Percentiles rank a stretch among this genome's conserved stretches.
phyloP scores from a whole-genome alignment of 2,113 vertebrate species.

The Chaetura pelagica region DNA sequence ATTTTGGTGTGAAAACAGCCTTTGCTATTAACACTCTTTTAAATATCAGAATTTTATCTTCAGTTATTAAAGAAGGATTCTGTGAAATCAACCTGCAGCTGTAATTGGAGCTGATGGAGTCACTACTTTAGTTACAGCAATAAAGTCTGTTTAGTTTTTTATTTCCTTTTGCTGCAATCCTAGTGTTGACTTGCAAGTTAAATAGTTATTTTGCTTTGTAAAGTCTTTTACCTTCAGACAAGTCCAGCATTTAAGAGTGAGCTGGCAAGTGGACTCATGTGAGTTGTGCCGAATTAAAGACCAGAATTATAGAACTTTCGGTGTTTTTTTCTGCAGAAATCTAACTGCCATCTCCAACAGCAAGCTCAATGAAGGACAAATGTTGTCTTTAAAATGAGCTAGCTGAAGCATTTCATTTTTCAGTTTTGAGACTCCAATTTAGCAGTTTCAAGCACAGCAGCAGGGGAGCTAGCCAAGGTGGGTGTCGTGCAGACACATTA shows the following conservation, averaged over 20 bases:
- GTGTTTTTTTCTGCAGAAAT: slow-evolving; percentile 31
- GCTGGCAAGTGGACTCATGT: slow-evolving; percentile 21
- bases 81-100: slow-evolving; percentile 3
- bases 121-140: slow-evolving; percentile 4
- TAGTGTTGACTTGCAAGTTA: slow-evolving; percentile 63
- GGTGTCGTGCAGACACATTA: slow-evolving; percentile 5
- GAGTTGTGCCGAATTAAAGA: not conserved
- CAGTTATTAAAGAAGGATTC: not conserved
- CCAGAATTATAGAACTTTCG: not conserved
- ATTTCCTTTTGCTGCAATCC: slow-evolving; percentile 37
- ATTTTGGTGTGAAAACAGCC: not conserved
- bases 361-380: slow-evolving; percentile 37
- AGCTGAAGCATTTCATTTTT: slow-evolving; percentile 21
- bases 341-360: not conserved
- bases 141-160: slow-evolving; percentile 42
- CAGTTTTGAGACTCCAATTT: slow-evolving; percentile 28
- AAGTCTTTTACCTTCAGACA: slow-evolving; percentile 32
- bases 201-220: slow-evolving; percentile 60
- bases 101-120: not conserved
- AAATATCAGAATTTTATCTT: not conserved
- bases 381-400: slow-evolving; percentile 40
- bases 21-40: not conserved
- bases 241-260: slow-evolving; percentile 53
- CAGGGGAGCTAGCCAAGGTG: slow-evolving; percentile 42
- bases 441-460: slow-evolving; percentile 25